Conservation (phyloP, 2,797 vertebrate species). For the Tapirus indicus region DNA sequence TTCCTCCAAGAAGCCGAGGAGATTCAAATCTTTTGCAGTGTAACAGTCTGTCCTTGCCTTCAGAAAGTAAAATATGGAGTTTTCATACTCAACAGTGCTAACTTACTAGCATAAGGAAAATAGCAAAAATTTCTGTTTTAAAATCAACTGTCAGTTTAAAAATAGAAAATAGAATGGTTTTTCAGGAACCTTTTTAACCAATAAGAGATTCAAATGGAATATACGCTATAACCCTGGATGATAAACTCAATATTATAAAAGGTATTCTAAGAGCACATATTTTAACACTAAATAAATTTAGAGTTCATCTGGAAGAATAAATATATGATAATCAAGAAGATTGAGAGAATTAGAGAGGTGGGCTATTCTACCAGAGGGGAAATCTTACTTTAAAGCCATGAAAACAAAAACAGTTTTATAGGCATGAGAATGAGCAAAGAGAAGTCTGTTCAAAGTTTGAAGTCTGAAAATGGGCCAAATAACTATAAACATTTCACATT, state of each 20-base stretch:
- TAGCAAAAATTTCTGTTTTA: slow-evolving; percentile 34
- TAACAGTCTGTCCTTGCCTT: slow-evolving; percentile 53
- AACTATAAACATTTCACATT: not conserved
- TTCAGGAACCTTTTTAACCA: not conserved
- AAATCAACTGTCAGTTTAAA: slow-evolving; percentile 56
- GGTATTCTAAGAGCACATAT: not conserved
- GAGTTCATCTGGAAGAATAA: slow-evolving; percentile 14
- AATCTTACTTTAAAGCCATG: slow-evolving; percentile 55
- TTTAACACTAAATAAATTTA: slow-evolving; percentile 44
- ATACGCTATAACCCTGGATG: not conserved
- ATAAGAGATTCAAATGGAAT: not conserved
- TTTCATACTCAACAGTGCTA: slow-evolving; percentile 19
- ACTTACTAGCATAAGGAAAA: slow-evolving; percentile 43
- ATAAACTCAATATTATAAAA: slow-evolving; percentile 11
- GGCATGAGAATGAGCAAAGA: slow-evolving; percentile 20
- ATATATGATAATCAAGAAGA: slow-evolving; percentile 36
- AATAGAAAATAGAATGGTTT: slow-evolving; percentile 38
- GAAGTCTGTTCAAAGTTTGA: not conserved
- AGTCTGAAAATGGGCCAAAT: not conserved
- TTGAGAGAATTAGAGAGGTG: not conserved
- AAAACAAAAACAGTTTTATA: slow-evolving; percentile 2
- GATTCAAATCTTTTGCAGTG: slow-evolving; percentile 45
- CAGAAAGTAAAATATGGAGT: slow-evolving; percentile 60
- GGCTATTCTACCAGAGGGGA: not conserved
- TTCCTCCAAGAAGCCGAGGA: slow-evolving; percentile 54